These are phyloP conservation scores for Meghimatium bilineatum DNA, from an alignment of 2,888 invertebrate species.

Conservation along the genomic window DNA sequence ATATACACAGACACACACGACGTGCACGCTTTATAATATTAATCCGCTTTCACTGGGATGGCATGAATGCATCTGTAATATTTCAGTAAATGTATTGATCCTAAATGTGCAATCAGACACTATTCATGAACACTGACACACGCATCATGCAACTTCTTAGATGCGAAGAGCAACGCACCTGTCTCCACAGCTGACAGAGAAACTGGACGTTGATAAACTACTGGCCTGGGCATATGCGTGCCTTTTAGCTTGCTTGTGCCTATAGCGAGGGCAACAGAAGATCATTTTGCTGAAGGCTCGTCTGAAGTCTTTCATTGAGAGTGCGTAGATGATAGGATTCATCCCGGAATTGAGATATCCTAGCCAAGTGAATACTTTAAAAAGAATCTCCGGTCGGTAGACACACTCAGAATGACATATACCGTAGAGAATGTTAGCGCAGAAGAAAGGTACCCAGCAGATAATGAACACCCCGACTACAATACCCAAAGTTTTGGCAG, in stretches of 20 bases:
- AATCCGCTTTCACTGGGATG: not conserved
- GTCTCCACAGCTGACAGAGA: slow-evolving; percentile 57
- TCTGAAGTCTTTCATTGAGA: slow-evolving; percentile 95
- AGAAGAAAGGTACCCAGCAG: slow-evolving; percentile 98
- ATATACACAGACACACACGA: not conserved
- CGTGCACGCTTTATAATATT: not conserved
- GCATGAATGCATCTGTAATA: not conserved
- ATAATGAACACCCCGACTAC: slow-evolving; percentile 98
- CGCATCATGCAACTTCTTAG: slow-evolving; percentile 13
- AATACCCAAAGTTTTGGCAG: slow-evolving; percentile 96
- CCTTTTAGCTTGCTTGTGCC: slow-evolving; percentile 55
- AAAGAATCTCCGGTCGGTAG: slow-evolving; percentile 65
- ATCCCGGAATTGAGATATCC: slow-evolving; percentile 77
- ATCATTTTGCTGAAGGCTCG: slow-evolving; percentile 93
- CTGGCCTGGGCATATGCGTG: slow-evolving; percentile 57
- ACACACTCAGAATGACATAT: slow-evolving; percentile 84
- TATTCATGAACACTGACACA: not conserved
- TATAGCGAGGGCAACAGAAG: slow-evolving; percentile 80
- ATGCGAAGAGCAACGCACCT: slow-evolving; percentile 56
- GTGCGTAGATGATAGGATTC: slow-evolving; percentile 95
- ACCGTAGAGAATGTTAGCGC: slow-evolving; percentile 93
- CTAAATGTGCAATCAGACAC: not conserved
- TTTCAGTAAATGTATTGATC: not conserved
- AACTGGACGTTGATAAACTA: slow-evolving; percentile 65
- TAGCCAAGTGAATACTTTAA: slow-evolving; percentile 76